Base-by-base conservation (phyloP, 2,797 vertebrate genomes). In the Sternarchorhynchus goeldii region DNA sequence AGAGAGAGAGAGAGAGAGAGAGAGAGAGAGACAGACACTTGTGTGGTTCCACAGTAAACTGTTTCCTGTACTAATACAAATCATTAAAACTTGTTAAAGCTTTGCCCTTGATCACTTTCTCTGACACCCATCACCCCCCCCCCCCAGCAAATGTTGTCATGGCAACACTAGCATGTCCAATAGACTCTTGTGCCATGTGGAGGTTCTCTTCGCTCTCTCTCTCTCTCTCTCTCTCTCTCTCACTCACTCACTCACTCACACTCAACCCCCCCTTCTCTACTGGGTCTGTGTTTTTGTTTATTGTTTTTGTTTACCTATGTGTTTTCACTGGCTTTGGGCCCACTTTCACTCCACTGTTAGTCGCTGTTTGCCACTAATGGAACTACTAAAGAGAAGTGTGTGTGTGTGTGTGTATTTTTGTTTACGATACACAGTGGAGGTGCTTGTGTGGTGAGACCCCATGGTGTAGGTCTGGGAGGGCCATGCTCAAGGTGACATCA, bases 141-240 rank as follows among this genome's bases (percentile, higher is more conserved):
- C 2, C 36, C 36, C 36, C 7, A 45, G 8, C 41, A 45, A 29
- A 17, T 17, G 39, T 73, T 29, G 34, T 74, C 25, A 76, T 79
- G 76, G 75, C 57, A 76, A 69, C 82, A n/a, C 18, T 12, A 6
- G 18, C 72, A 56, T 32, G 34, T 56, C 76, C 66, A 62, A 25
- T 14, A 20, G 20, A 55, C n/a, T 0, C 0, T 1, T 41, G 36
- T 60, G 34, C 31, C n/a, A 53, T 21, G n/a, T 62, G 41, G n/a
- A 34, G 36, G 7, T 21, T 66, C 45, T 12, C n/a, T n/a, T n/a
- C n/a, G 25, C 7, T 34, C 58, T 21, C 10, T 25, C 25, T 25
- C 25, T 25, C 25, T 25, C 18, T 50, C 73, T 65, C 60, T 39
- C 25, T 63, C 2, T 29, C 3, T 32, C 53, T 66, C 7, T 66